phyloP scores from a whole-genome alignment of 2,888 invertebrate genomes.

The Oeneis ivallda region DNA sequence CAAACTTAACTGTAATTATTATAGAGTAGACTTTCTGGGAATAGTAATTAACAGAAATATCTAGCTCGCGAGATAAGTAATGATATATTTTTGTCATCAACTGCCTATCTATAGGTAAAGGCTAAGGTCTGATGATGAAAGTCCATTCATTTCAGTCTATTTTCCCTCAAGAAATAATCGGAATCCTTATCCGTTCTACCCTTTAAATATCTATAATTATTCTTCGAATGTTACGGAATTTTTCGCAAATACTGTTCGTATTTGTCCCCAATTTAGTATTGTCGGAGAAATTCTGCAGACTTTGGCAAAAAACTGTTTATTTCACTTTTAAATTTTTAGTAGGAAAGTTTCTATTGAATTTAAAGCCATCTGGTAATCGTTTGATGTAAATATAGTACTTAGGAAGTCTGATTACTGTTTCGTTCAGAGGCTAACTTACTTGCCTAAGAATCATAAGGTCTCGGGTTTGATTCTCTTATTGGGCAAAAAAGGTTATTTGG shows the following conservation, averaged over 20 bases:
- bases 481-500: no score
- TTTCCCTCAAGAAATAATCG: no score
- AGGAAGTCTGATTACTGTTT: not conserved
- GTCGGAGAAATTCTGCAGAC: slow-evolving; percentile 8
- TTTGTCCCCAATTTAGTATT: slow-evolving; percentile 18
- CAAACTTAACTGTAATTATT: no score
- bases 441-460: not conserved
- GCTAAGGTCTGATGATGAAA: no score
- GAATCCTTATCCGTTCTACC: not conserved
- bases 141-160: no score
- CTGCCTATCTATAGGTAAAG: no score
- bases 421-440: not conserved
- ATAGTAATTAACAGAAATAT: no score
- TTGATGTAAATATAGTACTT: not conserved
- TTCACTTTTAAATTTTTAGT: slow-evolving; percentile 7
- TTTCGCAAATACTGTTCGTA: slow-evolving; percentile 15
- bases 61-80: no score
- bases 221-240: slow-evolving; percentile 2
- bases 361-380: not conserved
- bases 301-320: slow-evolving; percentile 6
- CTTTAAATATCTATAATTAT: not conserved
- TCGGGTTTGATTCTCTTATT: no score
- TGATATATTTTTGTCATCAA: no score
- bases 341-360: not conserved
- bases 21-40: no score